Percentiles rank a stretch among this genome's conserved stretches.
Evolutionary conservation across 2,113 vertebrate species (phyloP).

Genomic region (Anoplopoma fimbria): DNA sequence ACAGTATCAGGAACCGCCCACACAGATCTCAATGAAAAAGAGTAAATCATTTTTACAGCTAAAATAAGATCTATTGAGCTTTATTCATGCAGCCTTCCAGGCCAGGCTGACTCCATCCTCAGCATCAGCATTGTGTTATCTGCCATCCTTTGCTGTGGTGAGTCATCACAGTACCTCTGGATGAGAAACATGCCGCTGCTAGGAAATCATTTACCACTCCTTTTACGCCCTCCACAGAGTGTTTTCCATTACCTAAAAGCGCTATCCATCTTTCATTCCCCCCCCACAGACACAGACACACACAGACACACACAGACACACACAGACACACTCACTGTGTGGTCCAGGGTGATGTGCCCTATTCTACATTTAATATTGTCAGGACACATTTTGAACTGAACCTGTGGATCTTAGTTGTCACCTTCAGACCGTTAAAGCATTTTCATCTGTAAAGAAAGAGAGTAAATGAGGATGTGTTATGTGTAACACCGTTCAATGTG

Average conservation of each 20-base stretch:
- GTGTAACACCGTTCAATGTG: neutral
- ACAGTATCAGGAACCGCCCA: neutral
- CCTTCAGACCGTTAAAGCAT: neutral
- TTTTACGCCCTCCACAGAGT: conserved; percentile 22
- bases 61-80: neutral
- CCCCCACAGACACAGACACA: neutral
- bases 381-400: conserved; percentile 15
- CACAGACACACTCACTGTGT: neutral
- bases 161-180: conserved; percentile 56
- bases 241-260: conserved; percentile 76
- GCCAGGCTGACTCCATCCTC: neutral
- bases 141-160: conserved; percentile 35
- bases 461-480: neutral
- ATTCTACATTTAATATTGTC: conserved; percentile 21
- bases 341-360: neutral
- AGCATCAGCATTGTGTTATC: neutral
- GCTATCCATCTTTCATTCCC: conserved; percentile 7
- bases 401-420: neutral
- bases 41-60: neutral
- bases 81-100: conserved; percentile 2
- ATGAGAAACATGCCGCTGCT: conserved; percentile 43
- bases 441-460: neutral
- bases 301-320: neutral
- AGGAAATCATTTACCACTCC: conserved; percentile 45
- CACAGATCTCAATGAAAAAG: neutral